phyloP scores from a whole-genome alignment of 2,113 vertebrate species.

The Seriola dumerili region DNA sequence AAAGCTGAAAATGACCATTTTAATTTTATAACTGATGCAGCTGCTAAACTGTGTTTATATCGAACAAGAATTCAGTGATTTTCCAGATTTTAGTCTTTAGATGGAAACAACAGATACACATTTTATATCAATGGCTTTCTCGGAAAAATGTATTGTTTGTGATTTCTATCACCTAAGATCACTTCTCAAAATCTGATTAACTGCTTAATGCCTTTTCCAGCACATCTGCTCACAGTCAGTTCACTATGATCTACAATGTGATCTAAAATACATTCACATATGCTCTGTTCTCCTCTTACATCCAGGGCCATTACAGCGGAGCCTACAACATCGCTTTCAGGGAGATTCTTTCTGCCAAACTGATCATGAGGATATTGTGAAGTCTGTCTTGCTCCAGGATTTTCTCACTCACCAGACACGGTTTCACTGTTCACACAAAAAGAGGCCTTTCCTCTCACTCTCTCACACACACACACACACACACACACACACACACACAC shows the following conservation, averaged over 20 bases:
- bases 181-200: conserved; percentile 46
- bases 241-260: conserved; percentile 42
- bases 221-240: conserved; percentile 23
- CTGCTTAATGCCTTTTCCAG: conserved; percentile 58
- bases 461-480: conserved; percentile 16
- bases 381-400: conserved; percentile 28
- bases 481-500: background rate
- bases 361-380: conserved; percentile 40
- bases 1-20: conserved; percentile 22
- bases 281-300: conserved; percentile 58
- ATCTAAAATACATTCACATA: conserved; percentile 68
- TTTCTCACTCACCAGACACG: conserved; percentile 26
- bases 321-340: conserved; percentile 29
- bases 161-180: conserved; percentile 54
- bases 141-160: conserved; percentile 10
- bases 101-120: conserved; percentile 33
- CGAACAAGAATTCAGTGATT: conserved; percentile 14
- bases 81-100: conserved; percentile 22
- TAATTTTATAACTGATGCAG: conserved; percentile 17
- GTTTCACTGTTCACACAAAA: conserved; percentile 31
- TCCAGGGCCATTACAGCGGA: conserved; percentile 22
- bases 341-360: conserved; percentile 54
- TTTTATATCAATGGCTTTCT: conserved; percentile 20
- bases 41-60: conserved; percentile 30
- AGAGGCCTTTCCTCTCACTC: background rate